Conservation (phyloP, 2,113 vertebrate genomes). For the Syngnathoides biaculeatus region DNA sequence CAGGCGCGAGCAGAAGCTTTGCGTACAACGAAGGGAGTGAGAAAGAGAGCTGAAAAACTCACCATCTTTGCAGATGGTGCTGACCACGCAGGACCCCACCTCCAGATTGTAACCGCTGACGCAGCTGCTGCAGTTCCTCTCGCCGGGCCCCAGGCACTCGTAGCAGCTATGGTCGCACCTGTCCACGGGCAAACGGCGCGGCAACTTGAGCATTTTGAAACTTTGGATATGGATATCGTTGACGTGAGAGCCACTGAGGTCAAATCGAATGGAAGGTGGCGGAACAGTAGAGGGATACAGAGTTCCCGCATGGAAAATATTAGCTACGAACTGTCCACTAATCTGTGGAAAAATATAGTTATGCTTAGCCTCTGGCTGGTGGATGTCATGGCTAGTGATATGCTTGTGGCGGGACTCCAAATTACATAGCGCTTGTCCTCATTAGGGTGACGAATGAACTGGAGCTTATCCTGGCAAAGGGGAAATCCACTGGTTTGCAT, state of each 20-base stretch:
- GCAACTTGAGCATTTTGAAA: neutral
- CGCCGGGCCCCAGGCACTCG: constrained; percentile 86
- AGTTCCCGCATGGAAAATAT: too few relatives aligned
- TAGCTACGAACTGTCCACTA: too few relatives aligned
- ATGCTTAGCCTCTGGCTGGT: too few relatives aligned
- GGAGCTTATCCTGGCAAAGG: too few relatives aligned
- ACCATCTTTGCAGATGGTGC: constrained; percentile 99
- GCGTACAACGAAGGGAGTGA: constrained; percentile 4
- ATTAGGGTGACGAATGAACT: too few relatives aligned
- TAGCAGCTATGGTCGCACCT: constrained; percentile 93
- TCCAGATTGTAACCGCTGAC: constrained; percentile 90
- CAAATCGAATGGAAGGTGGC: neutral
- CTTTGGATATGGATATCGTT: neutral
- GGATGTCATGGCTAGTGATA: too few relatives aligned
- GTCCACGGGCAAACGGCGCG: constrained; percentile 9
- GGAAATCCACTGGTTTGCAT: too few relatives aligned
- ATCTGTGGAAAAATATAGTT: too few relatives aligned
- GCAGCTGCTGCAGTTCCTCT: constrained; percentile 92
- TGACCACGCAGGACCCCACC: constrained; percentile 84
- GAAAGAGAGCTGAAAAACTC: constrained; percentile 76
- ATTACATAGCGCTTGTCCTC: too few relatives aligned
- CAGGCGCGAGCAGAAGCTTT: neutral
- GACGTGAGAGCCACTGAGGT: neutral
- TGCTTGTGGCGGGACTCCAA: too few relatives aligned
- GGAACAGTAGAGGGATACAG: too few relatives aligned